Base-by-base conservation (phyloP, 2,797 vertebrate species). In the Scarus forsteni region DNA sequence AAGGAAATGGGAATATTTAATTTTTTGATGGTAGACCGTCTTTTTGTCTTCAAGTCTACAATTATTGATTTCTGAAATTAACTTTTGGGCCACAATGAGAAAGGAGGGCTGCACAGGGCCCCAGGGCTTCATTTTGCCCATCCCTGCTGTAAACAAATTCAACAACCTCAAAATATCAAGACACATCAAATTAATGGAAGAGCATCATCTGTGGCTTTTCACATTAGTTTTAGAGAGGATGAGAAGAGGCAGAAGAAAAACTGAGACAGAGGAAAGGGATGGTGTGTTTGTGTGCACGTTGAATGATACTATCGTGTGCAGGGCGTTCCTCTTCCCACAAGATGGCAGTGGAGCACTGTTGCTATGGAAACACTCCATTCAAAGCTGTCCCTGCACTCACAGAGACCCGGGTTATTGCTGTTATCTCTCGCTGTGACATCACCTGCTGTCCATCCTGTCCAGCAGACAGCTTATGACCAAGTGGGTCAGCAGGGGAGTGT, bases 331-430 rank as follows among this genome's bases (percentile, higher is more conserved):
- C 44, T 70, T 61, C 67, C 91, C 92, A 94, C 89, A 87, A 85
- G 92, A 84, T 85, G 92, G 89, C 86, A 80, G 60, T 64, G 68
- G 36, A 85, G 73, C 49, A 16, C 48, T 8, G 86, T 93, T 89
- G 79, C 91, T 84, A 91, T 88, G 77, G 88, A 84, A 92, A 92
- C 85, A 3, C 46, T 68, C 46, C 16, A 60, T 62, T 71, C 44
- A 79, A 27, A 73, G 50, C 74, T 44, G 57, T 43, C 36, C 66
- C 48, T 40, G 13, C 36, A 27, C 16, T 64, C 64, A 64, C 36
- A 66, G 57, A 62, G 58, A 38, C 66, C 48, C 6, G 0, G 60
- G 57, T 54, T 54, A 38, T 54, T 54, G 7, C 45, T 75, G 49
- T 61, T 45, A 73, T 76, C 51, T 71, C 50, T 63, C 68, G 49